phyloP scores from a whole-genome alignment of 2,113 vertebrate species.

The Patagioenas fasciata region DNA sequence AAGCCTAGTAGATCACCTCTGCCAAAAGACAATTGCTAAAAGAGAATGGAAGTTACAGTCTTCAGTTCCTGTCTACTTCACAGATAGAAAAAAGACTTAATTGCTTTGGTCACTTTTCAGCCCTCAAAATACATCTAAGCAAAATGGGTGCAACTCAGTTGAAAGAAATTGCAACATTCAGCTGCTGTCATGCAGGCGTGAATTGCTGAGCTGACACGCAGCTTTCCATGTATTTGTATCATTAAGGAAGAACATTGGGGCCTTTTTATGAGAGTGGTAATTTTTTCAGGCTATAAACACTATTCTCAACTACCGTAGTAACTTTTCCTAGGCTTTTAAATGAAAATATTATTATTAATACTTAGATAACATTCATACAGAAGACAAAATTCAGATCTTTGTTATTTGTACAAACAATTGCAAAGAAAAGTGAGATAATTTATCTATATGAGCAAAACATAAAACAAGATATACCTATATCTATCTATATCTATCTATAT shows the following conservation, averaged over 20 bases:
- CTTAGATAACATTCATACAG: background rate
- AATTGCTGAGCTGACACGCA: background rate
- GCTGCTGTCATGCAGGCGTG: background rate
- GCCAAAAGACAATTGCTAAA: background rate
- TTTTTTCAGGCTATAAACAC: background rate
- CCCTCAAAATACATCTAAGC: background rate
- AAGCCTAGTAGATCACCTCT: background rate
- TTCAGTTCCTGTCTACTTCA: background rate
- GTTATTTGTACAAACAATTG: background rate
- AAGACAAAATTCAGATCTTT: background rate
- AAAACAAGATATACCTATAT: background rate
- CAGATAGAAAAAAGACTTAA: background rate
- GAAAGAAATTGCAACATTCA: background rate
- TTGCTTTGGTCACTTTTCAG: background rate
- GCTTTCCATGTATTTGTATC: background rate
- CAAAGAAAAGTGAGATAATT: background rate
- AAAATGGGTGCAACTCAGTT: background rate
- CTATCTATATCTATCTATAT: too few species aligned
- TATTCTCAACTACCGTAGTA: background rate
- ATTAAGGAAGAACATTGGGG: background rate
- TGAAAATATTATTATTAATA: background rate
- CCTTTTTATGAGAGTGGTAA: background rate
- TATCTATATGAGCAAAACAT: background rate
- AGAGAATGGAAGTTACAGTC: fast-evolving
- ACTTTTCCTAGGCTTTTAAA: background rate